phyloP scores from a whole-genome alignment of 2,113 vertebrate genomes.

The Eulemur macaco region DNA sequence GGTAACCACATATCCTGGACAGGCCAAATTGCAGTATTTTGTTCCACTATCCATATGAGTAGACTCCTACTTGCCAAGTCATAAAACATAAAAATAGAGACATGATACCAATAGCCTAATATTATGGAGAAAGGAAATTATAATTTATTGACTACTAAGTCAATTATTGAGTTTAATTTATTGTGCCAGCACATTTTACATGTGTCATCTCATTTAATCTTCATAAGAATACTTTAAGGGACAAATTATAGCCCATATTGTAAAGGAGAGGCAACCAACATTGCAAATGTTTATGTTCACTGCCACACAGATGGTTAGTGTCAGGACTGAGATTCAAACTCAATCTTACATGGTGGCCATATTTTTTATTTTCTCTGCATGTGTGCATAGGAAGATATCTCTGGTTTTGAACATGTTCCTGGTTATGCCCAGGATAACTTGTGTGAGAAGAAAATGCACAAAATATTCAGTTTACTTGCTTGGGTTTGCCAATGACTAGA shows the following conservation, averaged over 20 bases:
- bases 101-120: neutral
- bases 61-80: conserved; percentile 37
- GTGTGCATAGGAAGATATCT: neutral
- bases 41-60: conserved; percentile 21
- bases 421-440: neutral
- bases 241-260: conserved; percentile 16
- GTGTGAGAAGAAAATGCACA: neutral
- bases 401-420: neutral
- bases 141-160: neutral
- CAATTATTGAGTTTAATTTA: neutral
- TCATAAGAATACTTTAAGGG: conserved; percentile 28
- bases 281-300: neutral
- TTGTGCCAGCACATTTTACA: conserved; percentile 1
- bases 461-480: neutral
- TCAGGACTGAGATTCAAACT: neutral
- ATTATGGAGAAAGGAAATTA: conserved; percentile 23
- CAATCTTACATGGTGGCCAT: neutral
- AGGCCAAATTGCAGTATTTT: conserved; percentile 44
- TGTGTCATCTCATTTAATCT: conserved; percentile 30
- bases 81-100: conserved; percentile 48
- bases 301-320: conserved; percentile 19
- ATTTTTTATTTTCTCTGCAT: neutral
- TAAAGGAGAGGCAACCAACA: conserved; percentile 28
- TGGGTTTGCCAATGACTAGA: neutral
- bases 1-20: neutral